Percentiles rank a stretch among this genome's conserved stretches.
Conservation (phyloP, 2,797 vertebrate genomes). For the Syngnathus acus region DNA sequence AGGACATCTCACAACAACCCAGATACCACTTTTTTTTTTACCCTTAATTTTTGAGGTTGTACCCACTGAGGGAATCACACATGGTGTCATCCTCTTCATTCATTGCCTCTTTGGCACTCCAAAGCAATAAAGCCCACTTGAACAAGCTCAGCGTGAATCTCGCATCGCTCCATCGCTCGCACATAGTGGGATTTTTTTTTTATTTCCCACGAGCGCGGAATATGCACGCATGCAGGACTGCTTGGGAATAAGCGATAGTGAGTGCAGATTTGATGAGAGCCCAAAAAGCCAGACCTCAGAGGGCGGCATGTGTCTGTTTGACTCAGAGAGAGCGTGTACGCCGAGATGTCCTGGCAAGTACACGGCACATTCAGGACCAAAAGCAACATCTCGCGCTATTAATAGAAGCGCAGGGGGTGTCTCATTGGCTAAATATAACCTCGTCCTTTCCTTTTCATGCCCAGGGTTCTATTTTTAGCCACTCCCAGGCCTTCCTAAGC, state of each 20-base stretch:
- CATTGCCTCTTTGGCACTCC: conserved; percentile 17
- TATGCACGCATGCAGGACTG: conserved; percentile 18
- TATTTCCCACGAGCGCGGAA: conserved; percentile 51
- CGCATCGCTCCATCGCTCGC: conserved; percentile 37
- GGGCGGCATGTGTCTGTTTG: conserved; percentile 24
- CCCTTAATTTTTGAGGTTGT: background rate
- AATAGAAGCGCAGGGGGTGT: conserved; percentile 26
- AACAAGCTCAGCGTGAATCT: conserved; percentile 54
- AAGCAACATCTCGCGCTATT: conserved; percentile 48
- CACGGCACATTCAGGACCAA: conserved; percentile 16
- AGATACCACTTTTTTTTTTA: background rate
- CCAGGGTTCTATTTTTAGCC: conserved; percentile 49
- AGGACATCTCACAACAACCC: background rate
- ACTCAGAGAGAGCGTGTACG: conserved; percentile 19
- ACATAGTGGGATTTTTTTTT: conserved; percentile 28
- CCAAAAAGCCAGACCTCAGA: conserved; percentile 12
- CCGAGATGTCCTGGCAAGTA: conserved; percentile 25
- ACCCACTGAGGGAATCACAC: conserved; percentile 18
- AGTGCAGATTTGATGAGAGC: conserved; percentile 40
- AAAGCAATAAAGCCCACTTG: conserved; percentile 49
- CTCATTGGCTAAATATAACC: conserved; percentile 48
- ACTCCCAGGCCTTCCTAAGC: conserved; percentile 34
- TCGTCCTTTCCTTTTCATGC: conserved; percentile 39
- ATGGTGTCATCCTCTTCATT: conserved; percentile 10
- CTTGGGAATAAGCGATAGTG: conserved; percentile 28